Base-by-base conservation (phyloP, 2,888 invertebrate species). In the Cyclophora punctaria region DNA sequence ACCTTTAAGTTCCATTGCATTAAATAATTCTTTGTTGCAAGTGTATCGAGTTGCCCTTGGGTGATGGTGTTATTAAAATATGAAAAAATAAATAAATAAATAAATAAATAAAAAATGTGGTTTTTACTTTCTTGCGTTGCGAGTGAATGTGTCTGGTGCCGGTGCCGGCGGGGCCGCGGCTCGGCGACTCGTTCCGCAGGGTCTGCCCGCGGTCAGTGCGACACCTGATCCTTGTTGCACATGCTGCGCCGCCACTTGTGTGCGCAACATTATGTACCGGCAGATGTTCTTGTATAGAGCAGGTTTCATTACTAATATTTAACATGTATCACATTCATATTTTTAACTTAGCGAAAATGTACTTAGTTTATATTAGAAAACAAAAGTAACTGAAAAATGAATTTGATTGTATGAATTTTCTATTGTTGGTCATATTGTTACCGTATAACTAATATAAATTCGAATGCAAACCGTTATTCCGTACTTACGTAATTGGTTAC, bases 201-300 rank as follows among this genome's bases (percentile, higher is more conserved):
- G 76, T 75, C 79, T 78, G 80, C 59, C 78, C 78, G 75, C 83
- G 83, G 85, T 79, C 83, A 80, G 76, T 75, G 74, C 78, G 86
- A 86, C 86, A 87, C 84, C 86, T 86, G 87, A 87, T 83, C 82
- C 76, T 62, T 61, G 62, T 64, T 73, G 71, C 83, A 80, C 77
- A 82, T 80, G 83, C 71, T 75, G 64, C 58, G 67, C 60, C 66
- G 5, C 37, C 4, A 61, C 62, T 62, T 63, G 48, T 59, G 62
- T 58, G 60, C 62, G 57, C 61, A 34, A 42, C 49, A 52, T 52
- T 62, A 65, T 66, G 65, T 70, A 69, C 64, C 62, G 75, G 73
- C 80, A 78, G 75, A 79, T 81, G 78, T 75, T 73, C 72, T 71
- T 74, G 70, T 73, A 66, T 48, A 51, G 57, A 66, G 66, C 71